Conservation (phyloP, 2,888 invertebrate genomes). For the Eudasyphora cyanicolor region DNA sequence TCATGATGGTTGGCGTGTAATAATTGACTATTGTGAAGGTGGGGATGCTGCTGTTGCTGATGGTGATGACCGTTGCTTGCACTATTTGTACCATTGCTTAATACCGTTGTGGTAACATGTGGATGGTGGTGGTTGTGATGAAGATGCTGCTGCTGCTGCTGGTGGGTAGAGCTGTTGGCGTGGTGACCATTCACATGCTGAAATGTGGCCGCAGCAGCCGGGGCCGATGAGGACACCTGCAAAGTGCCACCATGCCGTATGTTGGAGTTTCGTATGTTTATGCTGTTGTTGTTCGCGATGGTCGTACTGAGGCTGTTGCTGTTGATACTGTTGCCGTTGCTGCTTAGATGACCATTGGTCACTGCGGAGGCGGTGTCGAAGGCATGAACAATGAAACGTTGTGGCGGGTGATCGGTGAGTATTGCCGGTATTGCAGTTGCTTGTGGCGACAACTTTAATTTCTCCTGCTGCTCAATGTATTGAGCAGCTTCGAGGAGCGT, state of each 20-base stretch:
- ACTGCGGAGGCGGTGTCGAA: conserved; percentile 55
- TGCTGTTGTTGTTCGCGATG: conserved; percentile 48
- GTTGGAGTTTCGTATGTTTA: conserved; percentile 64
- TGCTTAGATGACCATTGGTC: conserved; percentile 51
- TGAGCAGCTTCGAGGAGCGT: conserved; percentile 77
- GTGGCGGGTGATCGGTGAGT: conserved; percentile 56
- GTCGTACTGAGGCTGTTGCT: conserved; percentile 20
- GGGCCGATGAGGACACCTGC: conserved; percentile 69
- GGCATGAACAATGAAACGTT: conserved; percentile 61
- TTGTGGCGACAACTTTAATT: conserved; percentile 70
- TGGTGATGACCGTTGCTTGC: conserved; percentile 52
- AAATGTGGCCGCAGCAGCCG: conserved; percentile 67
- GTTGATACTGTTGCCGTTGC: conserved; percentile 39
- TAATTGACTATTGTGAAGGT: conserved; percentile 68
- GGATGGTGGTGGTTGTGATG: conserved; percentile 31
- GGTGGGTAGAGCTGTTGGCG: conserved; percentile 41
- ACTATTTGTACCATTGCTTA: conserved; percentile 61
- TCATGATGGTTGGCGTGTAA: conserved; percentile 64
- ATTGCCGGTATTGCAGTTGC: conserved; percentile 62
- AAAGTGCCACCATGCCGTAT: conserved; percentile 59
- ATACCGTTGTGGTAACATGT: conserved; percentile 59
- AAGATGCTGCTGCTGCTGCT: conserved; percentile 25
- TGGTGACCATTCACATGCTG: conserved; percentile 66
- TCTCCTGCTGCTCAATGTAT: conserved; percentile 77
- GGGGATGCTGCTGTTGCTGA: conserved; percentile 41